Evolutionary conservation across 2,797 vertebrate species (phyloP), one percentile per base, ranked within the genome.

Genomic region (Phrynocephalus vlangalii): DNA sequence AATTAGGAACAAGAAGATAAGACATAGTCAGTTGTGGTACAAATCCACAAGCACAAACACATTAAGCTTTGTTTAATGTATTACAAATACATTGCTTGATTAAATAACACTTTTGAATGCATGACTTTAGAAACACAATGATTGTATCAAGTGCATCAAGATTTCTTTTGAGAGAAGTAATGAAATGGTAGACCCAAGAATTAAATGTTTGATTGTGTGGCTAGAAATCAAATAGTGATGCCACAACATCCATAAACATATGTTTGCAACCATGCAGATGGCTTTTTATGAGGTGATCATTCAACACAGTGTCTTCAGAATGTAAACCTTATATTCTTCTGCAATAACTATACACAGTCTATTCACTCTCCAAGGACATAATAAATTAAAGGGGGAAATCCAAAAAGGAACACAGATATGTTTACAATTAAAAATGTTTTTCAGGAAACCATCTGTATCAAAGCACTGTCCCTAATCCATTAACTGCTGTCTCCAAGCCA

Each of bases 401-500:
- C 48, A 26, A 96, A 96, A 94, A 96, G 95, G 95, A 95, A 93
- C 94, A 92, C 91, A 96, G 94, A 95, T 95, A 96, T 94, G 94
- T 94, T 96, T 97, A 95, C 95, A 96, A 95, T 94, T 96, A 95
- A 94, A 96, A 96, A 96, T 96, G 92, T 96, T 96, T 96, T 95
- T 95, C 96, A 96, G 96, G 96, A 97, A 97, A 96, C 96, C 95
- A 95, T 96, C 93, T 95, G 96, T 94, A 93, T 93, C 95, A 94
- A 94, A 96, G 95, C 94, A 96, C 95, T 95, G 95, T 96, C 96
- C 94, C 95, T 93, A 92, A 96, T 96, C 96, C 96, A 97, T 97
- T 97, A 97, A 96, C 96, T 93, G 92, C 96, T 97, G 97, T 97
- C 94, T 97, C 88, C 0, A 79, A 93, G 96, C 97, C 97, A 97